Conservation (phyloP, 2,797 vertebrate species). For the Gastrophryne carolinensis region DNA sequence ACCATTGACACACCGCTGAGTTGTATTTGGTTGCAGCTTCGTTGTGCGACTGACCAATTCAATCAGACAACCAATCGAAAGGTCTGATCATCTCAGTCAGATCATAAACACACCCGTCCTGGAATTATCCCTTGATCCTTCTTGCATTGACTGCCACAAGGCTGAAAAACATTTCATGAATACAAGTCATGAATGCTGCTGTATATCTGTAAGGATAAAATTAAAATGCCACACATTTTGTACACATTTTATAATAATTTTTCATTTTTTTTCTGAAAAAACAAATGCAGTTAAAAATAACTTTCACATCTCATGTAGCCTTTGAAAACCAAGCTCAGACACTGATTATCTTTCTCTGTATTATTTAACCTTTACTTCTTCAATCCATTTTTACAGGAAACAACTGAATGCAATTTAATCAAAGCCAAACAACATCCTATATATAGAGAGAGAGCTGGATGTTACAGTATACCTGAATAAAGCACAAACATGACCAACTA, state of each 20-base stretch:
- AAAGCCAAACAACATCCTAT: neutral
- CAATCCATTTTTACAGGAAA: neutral
- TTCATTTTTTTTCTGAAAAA: neutral
- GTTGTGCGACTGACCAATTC: too few species aligned
- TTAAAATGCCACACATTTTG: too few species aligned
- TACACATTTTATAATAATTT: neutral
- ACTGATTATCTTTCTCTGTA: neutral
- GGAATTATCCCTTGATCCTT: too few species aligned
- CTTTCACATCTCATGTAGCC: neutral
- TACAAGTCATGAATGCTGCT: too few species aligned
- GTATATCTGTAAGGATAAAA: too few species aligned
- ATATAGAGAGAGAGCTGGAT: neutral
- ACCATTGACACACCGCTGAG: too few species aligned
- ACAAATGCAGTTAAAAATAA: conserved; percentile 5
- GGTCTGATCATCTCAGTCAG: too few species aligned
- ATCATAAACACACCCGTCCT: too few species aligned
- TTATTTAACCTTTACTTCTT: neutral
- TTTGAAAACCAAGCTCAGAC: neutral
- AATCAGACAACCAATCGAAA: too few species aligned
- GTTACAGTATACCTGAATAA: neutral
- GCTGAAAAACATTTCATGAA: too few species aligned
- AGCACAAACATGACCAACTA: neutral
- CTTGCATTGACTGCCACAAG: too few species aligned
- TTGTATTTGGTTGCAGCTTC: too few species aligned
- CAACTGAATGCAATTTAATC: neutral